phyloP scores from a whole-genome alignment of 2,888 invertebrate species.

The Phengaris arion region DNA sequence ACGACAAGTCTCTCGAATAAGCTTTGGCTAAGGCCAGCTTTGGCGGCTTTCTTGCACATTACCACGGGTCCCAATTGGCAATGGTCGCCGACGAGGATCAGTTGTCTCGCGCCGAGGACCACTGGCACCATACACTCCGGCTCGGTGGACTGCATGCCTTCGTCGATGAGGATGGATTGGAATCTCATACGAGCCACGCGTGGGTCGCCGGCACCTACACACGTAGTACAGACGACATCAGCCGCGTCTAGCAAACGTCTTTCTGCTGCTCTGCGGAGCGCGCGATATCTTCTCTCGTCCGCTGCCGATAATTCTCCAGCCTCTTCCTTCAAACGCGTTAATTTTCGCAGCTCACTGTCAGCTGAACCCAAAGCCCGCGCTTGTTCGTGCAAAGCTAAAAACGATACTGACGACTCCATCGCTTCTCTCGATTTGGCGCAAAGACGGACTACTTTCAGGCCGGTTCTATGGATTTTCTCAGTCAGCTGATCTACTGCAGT shows the following conservation, averaged over 20 bases:
- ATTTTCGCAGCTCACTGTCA: constrained; percentile 92
- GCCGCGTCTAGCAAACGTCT: constrained; percentile 95
- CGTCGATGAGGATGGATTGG: constrained; percentile 97
- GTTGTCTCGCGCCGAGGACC: constrained; percentile 96
- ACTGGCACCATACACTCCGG: constrained; percentile 99
- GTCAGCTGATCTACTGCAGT: constrained; percentile 99
- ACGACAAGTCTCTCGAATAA: constrained; percentile 98
- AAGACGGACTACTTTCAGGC: constrained; percentile 94
- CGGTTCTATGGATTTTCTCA: constrained; percentile 98
- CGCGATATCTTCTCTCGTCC: constrained; percentile 96
- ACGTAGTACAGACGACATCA: constrained; percentile 99
- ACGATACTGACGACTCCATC: constrained; percentile 98
- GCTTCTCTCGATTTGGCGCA: constrained; percentile 99
- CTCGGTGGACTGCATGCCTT: constrained; percentile 98
- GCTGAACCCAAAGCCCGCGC: constrained; percentile 96
- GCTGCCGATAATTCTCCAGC: constrained; percentile 97
- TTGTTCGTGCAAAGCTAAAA: constrained; percentile 97
- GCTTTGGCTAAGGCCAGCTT: constrained; percentile 97
- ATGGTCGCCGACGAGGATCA: constrained; percentile 99
- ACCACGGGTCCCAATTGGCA: constrained; percentile 99
- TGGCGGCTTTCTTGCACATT: constrained; percentile 99
- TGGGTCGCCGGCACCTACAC: constrained; percentile 98
- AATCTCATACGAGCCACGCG: constrained; percentile 95
- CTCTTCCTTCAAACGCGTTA: constrained; percentile 98
- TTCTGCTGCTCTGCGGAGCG: constrained; percentile 94